Evolutionary conservation across 2,113 vertebrate genomes (phyloP).

Genomic region (Rhineura floridana): DNA sequence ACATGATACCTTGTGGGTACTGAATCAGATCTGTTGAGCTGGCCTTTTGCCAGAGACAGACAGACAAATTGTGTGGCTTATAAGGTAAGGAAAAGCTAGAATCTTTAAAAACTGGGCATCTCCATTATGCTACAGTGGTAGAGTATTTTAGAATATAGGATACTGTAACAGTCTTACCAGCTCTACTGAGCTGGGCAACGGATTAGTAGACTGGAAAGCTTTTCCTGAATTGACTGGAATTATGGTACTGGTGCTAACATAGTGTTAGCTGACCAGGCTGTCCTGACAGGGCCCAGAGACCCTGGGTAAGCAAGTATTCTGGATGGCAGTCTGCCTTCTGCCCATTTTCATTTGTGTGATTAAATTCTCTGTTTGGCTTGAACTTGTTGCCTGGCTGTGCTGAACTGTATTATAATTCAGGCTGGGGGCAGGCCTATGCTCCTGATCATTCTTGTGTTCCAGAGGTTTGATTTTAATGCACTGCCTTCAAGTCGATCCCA

Average conservation of each 20-base stretch:
- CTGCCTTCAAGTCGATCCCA: too few relatives aligned
- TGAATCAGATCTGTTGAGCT: not conserved
- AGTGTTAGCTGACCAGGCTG: not conserved
- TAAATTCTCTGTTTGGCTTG: not conserved
- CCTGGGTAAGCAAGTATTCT: not conserved
- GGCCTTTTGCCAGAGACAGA: not conserved
- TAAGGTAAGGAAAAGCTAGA: not conserved
- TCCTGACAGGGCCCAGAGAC: not conserved
- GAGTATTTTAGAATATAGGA: not conserved
- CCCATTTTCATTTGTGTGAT: not conserved
- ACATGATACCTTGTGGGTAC: not conserved
- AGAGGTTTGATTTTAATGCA: not conserved
- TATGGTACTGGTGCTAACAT: not conserved
- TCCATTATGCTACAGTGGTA: not conserved
- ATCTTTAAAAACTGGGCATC: not conserved
- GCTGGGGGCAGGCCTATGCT: not conserved
- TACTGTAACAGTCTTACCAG: not conserved
- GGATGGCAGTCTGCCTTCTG: not conserved
- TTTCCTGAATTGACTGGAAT: not conserved
- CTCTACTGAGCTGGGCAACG: not conserved
- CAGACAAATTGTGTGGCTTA: not conserved
- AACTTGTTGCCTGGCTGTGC: not conserved
- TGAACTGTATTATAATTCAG: not conserved
- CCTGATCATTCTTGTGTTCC: not conserved
- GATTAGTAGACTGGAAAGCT: not conserved